Conservation (phyloP, 2,113 vertebrate species). For the Myiozetetes cayanensis region DNA sequence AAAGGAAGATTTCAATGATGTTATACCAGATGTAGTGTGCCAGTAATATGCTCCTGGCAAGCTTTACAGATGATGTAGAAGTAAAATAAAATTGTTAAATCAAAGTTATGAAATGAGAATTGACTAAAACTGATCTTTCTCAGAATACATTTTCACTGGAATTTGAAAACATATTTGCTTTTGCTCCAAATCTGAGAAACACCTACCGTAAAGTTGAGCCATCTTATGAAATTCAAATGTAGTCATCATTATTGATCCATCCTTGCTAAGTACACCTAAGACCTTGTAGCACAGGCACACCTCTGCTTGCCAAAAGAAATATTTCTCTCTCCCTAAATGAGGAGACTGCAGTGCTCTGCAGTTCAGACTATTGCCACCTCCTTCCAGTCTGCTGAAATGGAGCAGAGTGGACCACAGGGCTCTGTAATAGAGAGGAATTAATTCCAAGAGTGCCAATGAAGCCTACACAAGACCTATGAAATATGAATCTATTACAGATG, state of each 20-base stretch:
- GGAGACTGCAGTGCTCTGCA: not conserved
- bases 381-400: not conserved
- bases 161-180: not conserved
- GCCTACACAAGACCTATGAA: not conserved
- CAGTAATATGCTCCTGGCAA: not conserved
- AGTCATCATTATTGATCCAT: not conserved
- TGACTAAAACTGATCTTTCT: not conserved
- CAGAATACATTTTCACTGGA: slow-evolving; percentile 13
- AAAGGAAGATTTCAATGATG: not conserved
- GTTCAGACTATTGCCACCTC: not conserved
- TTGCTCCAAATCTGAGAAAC: not conserved
- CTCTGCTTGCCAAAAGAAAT: slow-evolving; percentile 25
- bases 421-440: not conserved
- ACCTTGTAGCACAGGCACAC: not conserved
- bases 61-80: not conserved
- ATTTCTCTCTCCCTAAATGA: not conserved
- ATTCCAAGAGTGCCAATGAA: not conserved
- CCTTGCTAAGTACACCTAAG: not conserved
- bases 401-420: not conserved
- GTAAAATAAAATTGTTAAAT: not conserved
- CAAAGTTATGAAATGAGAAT: slow-evolving; percentile 5
- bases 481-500: slow-evolving; percentile 25
- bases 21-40: not conserved
- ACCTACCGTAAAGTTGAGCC: not conserved
- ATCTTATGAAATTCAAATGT: slow-evolving; percentile 48